These are phyloP conservation scores for Drosophila repleta DNA, from an alignment of 1,140 invertebrate genomes.

Conservation along the genomic window DNA sequence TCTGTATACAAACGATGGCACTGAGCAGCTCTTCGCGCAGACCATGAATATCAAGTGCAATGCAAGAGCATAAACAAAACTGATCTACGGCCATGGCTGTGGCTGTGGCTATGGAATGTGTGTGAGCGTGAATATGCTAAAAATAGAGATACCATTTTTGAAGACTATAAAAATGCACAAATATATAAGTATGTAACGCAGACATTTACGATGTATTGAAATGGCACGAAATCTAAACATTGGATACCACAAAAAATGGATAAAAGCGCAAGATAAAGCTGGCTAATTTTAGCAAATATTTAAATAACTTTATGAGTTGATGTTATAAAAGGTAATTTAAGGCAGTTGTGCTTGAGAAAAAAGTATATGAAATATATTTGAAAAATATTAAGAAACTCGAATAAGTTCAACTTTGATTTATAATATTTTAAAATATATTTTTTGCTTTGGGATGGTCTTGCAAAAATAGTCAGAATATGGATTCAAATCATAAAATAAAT, in stretches of 20 bases:
- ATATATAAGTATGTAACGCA: background rate
- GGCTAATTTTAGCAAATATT: no score
- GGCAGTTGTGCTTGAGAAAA: no score
- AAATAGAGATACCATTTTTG: conserved; percentile 33
- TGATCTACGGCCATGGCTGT: conserved; percentile 27
- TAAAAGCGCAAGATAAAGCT: no score
- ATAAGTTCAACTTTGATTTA: no score
- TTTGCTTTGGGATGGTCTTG: no score
- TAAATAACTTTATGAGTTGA: no score
- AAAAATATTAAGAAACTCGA: no score
- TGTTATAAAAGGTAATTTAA: no score
- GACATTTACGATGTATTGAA: background rate
- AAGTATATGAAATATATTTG: no score
- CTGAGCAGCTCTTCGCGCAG: conserved; percentile 40
- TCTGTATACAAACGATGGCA: conserved; percentile 49
- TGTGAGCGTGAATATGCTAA: conserved; percentile 18
- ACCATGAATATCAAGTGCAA: conserved; percentile 67
- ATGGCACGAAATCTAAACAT: background rate
- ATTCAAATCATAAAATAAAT: no score
- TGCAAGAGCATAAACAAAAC: conserved; percentile 48
- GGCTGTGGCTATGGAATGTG: conserved; percentile 26
- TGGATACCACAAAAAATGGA: background rate
- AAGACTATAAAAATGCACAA: conserved; percentile 4
- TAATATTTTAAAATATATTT: no score
- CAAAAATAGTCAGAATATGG: no score